Base-by-base conservation (phyloP, 2,113 vertebrate genomes). In the Corythoichthys haematopterus region DNA sequence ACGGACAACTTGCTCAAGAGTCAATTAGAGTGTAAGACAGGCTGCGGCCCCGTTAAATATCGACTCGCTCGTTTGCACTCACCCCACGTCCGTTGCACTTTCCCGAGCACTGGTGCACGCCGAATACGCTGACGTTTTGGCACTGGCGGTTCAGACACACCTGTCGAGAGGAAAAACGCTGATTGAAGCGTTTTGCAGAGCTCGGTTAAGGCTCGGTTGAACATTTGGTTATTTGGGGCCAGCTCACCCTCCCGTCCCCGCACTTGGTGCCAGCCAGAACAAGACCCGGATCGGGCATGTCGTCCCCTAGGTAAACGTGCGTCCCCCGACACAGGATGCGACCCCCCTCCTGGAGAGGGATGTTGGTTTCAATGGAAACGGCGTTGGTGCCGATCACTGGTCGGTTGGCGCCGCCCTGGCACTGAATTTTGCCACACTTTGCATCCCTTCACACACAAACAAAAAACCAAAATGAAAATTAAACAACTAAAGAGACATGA, bases 321-420 rank as follows among this genome's bases (percentile, higher is more conserved):
- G 97, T 99, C 28, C 97, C 97, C 0, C 97, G 93, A 69, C 97
- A 99, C 53, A 98, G 90, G 52, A 99, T 96, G 52, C 93, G 93
- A 0, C 97, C 96, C 2, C 97, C 97, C 83, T 95, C 95, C 73
- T 95, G 95, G 0, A 97, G 92, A 0, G 97, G 95, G 88, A 99
- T 99, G 50, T 99, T 99, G 8, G 97, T 99, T 88, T 99, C 97
- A 79, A 99, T 99, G 80, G 96, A 98, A 60, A 99, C 97, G 0
- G 97, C 97, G 0, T 99, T 99, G 75, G 97, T 98, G 33, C 97
- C 97, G 0, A 99, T 99, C 45, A 99, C 94, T 0, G 97, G 97
- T 0, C 97, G 88, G 72, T 92, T 98, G n/a, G 97, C 95, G 63
- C 97, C 97, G 59, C 96, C 97, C 81, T 99, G 97, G 66, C 97